Conservation (phyloP, 2,888 invertebrate species). For the Laspeyria flexula region DNA sequence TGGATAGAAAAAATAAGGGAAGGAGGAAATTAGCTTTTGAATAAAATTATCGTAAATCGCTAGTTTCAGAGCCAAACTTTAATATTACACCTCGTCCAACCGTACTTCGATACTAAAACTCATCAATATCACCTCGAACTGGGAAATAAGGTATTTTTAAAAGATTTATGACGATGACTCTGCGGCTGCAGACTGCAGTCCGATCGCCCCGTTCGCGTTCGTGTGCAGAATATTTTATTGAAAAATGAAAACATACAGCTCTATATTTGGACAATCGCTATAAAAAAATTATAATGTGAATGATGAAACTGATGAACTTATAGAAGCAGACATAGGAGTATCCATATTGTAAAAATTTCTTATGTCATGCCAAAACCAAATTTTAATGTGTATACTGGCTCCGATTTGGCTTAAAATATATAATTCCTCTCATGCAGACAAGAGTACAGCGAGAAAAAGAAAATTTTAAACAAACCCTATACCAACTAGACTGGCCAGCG, state of each 20-base stretch:
- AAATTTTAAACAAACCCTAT: too few species aligned
- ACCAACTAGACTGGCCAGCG: too few species aligned
- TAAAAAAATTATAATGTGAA: neutral
- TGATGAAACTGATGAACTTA: neutral
- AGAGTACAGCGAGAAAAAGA: too few species aligned
- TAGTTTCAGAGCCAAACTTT: neutral
- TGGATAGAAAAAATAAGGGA: too few species aligned
- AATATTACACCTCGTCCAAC: slow-evolving; percentile 6
- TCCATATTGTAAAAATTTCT: too few species aligned
- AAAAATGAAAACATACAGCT: slow-evolving; percentile 7
- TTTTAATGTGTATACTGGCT: too few species aligned
- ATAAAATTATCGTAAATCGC: neutral
- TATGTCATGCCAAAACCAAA: too few species aligned
- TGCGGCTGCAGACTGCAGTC: slow-evolving; percentile 33
- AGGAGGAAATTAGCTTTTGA: neutral
- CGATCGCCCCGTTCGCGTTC: slow-evolving; percentile 10
- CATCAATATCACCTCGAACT: slow-evolving; percentile 36
- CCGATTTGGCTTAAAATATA: too few species aligned
- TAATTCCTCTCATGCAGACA: too few species aligned
- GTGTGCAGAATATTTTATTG: slow-evolving; percentile 27
- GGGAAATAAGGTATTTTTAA: slow-evolving; percentile 44
- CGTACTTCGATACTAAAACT: slow-evolving; percentile 21
- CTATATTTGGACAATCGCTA: neutral
- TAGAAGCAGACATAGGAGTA: too few species aligned
- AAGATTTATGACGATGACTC: slow-evolving; percentile 39